These are phyloP conservation scores for Hippocampus kuda DNA, from an alignment of 2,797 vertebrate genomes.

Conservation along the genomic window DNA sequence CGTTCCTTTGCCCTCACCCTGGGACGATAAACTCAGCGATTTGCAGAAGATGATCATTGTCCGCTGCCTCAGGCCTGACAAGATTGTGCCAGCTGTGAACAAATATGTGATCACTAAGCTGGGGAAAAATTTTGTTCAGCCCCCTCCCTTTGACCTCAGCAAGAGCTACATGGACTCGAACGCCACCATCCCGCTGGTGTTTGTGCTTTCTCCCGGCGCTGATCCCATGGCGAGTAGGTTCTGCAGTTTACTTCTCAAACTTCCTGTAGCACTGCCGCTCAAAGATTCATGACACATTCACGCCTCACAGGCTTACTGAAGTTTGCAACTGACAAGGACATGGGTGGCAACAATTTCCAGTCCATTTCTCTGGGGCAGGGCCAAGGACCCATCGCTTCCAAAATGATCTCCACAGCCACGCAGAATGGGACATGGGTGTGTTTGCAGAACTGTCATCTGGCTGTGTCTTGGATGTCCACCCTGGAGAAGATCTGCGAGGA, in stretches of 20 bases:
- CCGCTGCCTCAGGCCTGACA: slow-evolving; percentile 88
- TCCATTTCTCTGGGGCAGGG: slow-evolving; percentile 95
- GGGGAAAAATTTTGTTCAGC: slow-evolving; percentile 92
- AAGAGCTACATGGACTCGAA: slow-evolving; percentile 92
- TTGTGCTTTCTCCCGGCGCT: slow-evolving; percentile 91
- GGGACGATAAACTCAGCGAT: slow-evolving; percentile 72
- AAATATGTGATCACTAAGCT: slow-evolving; percentile 82
- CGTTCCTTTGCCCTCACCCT: slow-evolving; percentile 68
- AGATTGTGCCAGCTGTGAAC: slow-evolving; percentile 80
- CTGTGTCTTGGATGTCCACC: slow-evolving; percentile 93
- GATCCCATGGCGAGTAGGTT: slow-evolving; percentile 97
- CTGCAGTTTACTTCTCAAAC: not conserved
- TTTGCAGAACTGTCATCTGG: slow-evolving; percentile 94
- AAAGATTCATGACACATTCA: slow-evolving; percentile 11
- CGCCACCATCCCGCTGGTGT: slow-evolving; percentile 81
- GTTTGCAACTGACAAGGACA: slow-evolving; percentile 83
- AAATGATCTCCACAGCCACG: slow-evolving; percentile 80
- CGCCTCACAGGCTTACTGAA: slow-evolving; percentile 78
- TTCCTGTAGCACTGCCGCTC: not conserved
- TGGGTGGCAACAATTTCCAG: slow-evolving; percentile 81
- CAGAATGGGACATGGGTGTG: slow-evolving; percentile 90
- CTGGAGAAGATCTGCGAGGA: slow-evolving; percentile 95
- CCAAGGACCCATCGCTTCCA: slow-evolving; percentile 87
- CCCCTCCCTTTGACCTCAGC: slow-evolving; percentile 88
- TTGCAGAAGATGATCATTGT: slow-evolving; percentile 89